These are phyloP conservation scores for Potamarius usumacintae DNA, from an alignment of 2,113 vertebrate species.

Conservation along the genomic window DNA sequence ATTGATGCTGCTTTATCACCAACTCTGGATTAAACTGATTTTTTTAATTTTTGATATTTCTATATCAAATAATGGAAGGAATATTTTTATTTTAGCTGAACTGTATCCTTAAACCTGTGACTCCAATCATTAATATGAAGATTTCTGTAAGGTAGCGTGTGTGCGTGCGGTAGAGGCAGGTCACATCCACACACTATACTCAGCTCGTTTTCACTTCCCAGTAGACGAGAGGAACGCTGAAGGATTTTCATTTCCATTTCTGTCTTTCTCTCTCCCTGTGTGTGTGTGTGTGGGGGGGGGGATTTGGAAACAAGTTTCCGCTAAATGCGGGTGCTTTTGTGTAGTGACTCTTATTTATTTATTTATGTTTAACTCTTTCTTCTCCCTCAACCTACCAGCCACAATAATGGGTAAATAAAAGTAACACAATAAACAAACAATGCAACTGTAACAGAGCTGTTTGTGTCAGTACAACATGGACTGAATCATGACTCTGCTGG, in stretches of 20 bases:
- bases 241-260: not conserved
- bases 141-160: not conserved
- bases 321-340: too few relatives aligned
- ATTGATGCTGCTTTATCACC: not conserved
- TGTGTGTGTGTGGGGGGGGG: too few relatives aligned
- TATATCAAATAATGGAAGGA: too few relatives aligned
- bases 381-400: too few relatives aligned
- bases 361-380: not conserved
- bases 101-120: not conserved
- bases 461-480: too few relatives aligned
- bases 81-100: not conserved
- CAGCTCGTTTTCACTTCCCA: not conserved
- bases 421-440: too few relatives aligned
- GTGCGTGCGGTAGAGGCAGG: conserved; percentile 21
- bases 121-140: not conserved
- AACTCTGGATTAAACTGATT: not conserved
- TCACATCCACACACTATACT: not conserved
- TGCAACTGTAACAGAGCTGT: too few relatives aligned
- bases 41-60: not conserved
- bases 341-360: too few relatives aligned
- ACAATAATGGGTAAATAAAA: too few relatives aligned
- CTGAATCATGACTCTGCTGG: too few relatives aligned
- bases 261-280: too few relatives aligned
- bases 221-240: not conserved
- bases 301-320: too few relatives aligned